Evolutionary conservation across 1,140 invertebrate genomes (phyloP), one percentile per base, ranked within the genome.

Genomic region (Drosophila ambigua): DNA sequence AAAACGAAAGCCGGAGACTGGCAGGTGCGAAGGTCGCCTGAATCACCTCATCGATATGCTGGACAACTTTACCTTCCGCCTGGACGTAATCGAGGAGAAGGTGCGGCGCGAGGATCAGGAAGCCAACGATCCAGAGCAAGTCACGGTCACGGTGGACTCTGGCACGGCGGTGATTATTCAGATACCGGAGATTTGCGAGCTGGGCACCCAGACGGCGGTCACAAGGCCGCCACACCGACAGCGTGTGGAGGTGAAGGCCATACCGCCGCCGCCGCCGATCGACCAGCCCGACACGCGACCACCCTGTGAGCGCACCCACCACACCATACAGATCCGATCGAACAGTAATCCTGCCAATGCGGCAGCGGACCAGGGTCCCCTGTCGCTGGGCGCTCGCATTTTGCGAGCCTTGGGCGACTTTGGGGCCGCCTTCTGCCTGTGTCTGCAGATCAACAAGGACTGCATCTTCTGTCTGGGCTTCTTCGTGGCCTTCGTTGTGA

Each of bases 381-480:
- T 16, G 2, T 77, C 46, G 11, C 11, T 67, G 16, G 11, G 46
- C n/a, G 45, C 31, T 2, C 57, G 74, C 4, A 50, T 88, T 8
- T 52, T 61, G 5, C 66, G 51, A 13, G 55, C 68, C 0, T 15
- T 91, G 9, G 43, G 65, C 1, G 85, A 91, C 20, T 91, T 91
- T 51, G 74, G 63, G n/a, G 80, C 65, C 11, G 82, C 90, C 15
- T 50, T 72, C 28, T 91, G 82, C 16, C 41, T 91, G 2, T 91
- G 90, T 23, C 28, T 91, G 46, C 87, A 90, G 53, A 79, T 91
- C 31, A 91, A 91, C 73, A 91, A 82, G 63, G 90, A 91, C 66
- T 91, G 90, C 23, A 58, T 91, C 23, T 91, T 91, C 49, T 91
- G 90, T 44, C 67, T 91, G 39, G 90, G 83, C 26, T 91, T 91